Evolutionary conservation across 2,888 invertebrate species (phyloP), one percentile per base, ranked within the genome.

Genomic region (Blera fallax): DNA sequence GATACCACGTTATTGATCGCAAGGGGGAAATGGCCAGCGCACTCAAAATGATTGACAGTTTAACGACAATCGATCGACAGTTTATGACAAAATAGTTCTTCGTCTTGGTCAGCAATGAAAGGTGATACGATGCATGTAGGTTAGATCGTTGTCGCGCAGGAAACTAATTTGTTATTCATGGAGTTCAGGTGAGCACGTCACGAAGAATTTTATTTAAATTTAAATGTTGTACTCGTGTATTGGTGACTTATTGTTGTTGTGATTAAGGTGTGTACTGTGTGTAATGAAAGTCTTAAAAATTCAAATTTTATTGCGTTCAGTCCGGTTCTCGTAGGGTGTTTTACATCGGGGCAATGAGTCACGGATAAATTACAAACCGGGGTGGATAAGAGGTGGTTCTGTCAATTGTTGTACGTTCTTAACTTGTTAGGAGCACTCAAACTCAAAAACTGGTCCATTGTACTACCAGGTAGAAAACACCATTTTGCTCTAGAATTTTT

Each of bases 101-200:
- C 40, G 37, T 73, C 54, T 69, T 83, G 83, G 83, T 78, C 83
- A 83, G 45, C 77, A 54, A 54, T 48, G 60, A 14, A 29, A 60
- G 69, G 70, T 50, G 40, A 58, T 65, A 14, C 34, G 29, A 34
- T 37, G 37, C 45, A 60, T 54, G 29, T 52, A 34, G 69, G 67
- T 69, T 58, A 70, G 81, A 76, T 76, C 27, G 58, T 65, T 76
- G 70, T 76, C 76, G 29, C 56, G 16, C 10, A 18, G 56, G 56
- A 58, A 58, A 43, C 40, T 64, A 65, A 70, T 58, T 65, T 82
- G 69, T 70, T 65, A 70, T 76, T 76, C 50, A 70, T 70, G 50
- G 48, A 56, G 40, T 24, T 54, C 34, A 62, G 14, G 48, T 8
- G 32, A 45, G 70, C 60, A 78, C 62, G 73, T 67, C 73, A 7